Evolutionary conservation across 2,888 invertebrate genomes (phyloP).

Genomic region (Ashinkailepas kermadecensis): DNA sequence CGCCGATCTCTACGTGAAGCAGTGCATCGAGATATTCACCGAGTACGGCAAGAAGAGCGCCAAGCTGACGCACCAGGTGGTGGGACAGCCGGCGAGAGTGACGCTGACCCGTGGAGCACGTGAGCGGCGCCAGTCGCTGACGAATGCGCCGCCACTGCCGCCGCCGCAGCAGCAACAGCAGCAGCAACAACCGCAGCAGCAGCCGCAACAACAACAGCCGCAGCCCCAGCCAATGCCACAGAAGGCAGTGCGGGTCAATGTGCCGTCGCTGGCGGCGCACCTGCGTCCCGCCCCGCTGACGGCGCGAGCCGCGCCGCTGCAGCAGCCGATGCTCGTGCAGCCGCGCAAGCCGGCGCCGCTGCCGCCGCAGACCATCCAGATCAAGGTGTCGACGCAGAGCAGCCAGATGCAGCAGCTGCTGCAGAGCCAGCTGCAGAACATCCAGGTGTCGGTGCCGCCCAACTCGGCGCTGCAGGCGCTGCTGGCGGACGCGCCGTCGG

Average conservation of each 20-base stretch:
- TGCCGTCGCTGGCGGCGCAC: slow-evolving; percentile 12
- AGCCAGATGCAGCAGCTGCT: slow-evolving; percentile 12
- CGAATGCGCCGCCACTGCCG: slow-evolving; percentile 17
- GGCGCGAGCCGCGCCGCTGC: not conserved
- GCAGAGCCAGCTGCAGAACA: slow-evolving; percentile 21
- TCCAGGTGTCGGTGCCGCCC: slow-evolving; percentile 4
- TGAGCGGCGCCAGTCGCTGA: slow-evolving; percentile 31
- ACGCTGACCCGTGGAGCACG: slow-evolving; percentile 38
- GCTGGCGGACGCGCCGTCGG: slow-evolving; percentile 1
- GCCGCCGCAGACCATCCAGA: slow-evolving; percentile 12
- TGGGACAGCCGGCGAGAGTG: slow-evolving; percentile 41
- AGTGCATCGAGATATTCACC: slow-evolving; percentile 46
- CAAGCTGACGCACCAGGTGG: slow-evolving; percentile 42
- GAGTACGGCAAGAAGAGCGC: slow-evolving; percentile 45
- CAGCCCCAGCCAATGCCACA: not conserved
- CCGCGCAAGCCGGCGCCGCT: not conserved
- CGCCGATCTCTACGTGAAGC: slow-evolving; percentile 42
- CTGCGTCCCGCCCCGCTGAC: not conserved
- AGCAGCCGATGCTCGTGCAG: not conserved
- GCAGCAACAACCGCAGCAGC: not conserved
- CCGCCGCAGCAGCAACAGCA: not conserved
- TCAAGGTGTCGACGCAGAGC: slow-evolving; percentile 21
- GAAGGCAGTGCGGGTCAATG: not conserved
- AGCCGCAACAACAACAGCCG: not conserved
- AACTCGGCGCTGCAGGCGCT: not conserved